A percentile compares a stretch with the other conserved stretches of the same genome.
These are phyloP conservation scores for Synanceia verrucosa DNA, from an alignment of 2,797 vertebrate species.

Conservation along the genomic window DNA sequence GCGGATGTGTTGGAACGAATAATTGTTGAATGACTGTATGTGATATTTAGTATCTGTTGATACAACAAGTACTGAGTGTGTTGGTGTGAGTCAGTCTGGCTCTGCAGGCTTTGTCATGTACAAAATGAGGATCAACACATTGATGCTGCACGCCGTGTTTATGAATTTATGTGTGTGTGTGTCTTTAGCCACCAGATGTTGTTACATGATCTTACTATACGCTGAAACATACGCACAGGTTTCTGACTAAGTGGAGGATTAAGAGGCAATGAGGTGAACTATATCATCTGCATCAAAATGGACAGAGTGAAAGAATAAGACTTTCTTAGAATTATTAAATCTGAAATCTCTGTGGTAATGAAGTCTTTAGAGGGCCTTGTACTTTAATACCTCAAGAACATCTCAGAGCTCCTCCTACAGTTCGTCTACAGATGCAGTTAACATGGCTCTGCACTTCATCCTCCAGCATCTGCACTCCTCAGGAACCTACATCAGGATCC, in stretches of 20 bases:
- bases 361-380: too few species aligned
- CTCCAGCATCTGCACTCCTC: too few species aligned
- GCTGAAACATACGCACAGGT: background rate
- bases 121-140: slow-evolving; percentile 28
- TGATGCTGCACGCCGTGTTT: background rate
- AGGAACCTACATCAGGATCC: too few species aligned
- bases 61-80: background rate
- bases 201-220: slow-evolving; percentile 23
- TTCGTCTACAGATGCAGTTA: too few species aligned
- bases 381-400: too few species aligned
- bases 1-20: background rate
- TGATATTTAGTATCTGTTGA: background rate
- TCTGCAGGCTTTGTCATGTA: background rate
- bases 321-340: background rate
- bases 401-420: too few species aligned
- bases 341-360: background rate
- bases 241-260: background rate
- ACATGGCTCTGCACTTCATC: too few species aligned
- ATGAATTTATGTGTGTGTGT: slow-evolving; percentile 2
- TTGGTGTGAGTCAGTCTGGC: background rate
- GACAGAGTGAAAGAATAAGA: background rate
- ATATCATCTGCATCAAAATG: background rate
- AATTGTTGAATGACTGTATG: background rate
- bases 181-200: slow-evolving; percentile 24
- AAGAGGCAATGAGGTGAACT: background rate